phyloP scores from a whole-genome alignment of 2,797 vertebrate species.

The Gambusia yucatana region DNA sequence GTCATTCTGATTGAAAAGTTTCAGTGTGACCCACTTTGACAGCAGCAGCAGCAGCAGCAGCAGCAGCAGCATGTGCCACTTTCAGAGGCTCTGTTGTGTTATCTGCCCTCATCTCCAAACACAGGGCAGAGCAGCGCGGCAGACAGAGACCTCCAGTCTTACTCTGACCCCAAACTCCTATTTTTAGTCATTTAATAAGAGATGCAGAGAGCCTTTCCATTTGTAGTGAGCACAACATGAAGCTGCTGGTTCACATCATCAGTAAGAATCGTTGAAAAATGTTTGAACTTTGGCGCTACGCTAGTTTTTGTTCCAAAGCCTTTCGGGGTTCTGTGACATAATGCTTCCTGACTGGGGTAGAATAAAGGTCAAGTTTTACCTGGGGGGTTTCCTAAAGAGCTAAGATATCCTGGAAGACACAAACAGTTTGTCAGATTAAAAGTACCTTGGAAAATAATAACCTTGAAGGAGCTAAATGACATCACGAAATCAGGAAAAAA shows the following conservation, averaged over 20 bases:
- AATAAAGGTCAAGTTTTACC: not conserved
- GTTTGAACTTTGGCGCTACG: not conserved
- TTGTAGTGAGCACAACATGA: conserved; percentile 8
- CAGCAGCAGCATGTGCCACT: conserved; percentile 26
- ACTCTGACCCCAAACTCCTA: conserved; percentile 41
- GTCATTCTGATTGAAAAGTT: conserved; percentile 19
- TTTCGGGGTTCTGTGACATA: not conserved
- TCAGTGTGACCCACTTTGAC: conserved; percentile 50
- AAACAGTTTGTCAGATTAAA: too few relatives aligned
- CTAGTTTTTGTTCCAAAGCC: not conserved
- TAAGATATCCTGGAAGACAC: not conserved
- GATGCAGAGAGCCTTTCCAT: conserved; percentile 16
- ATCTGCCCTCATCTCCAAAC: conserved; percentile 59
- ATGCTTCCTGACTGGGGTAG: not conserved
- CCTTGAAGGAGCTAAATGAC: not conserved
- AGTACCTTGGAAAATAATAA: not conserved
- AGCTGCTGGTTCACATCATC: not conserved
- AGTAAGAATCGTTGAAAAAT: not conserved
- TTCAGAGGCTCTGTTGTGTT: conserved; percentile 46
- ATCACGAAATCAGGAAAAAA: too few relatives aligned
- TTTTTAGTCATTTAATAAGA: conserved; percentile 51
- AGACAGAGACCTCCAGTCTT: conserved; percentile 45
- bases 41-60: conserved; percentile 31
- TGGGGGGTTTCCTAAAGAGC: not conserved
- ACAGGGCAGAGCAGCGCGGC: conserved; percentile 38